These are phyloP conservation scores for Acanthosoma haemorrhoidale DNA, from an alignment of 2,888 invertebrate genomes.

Conservation along the genomic window DNA sequence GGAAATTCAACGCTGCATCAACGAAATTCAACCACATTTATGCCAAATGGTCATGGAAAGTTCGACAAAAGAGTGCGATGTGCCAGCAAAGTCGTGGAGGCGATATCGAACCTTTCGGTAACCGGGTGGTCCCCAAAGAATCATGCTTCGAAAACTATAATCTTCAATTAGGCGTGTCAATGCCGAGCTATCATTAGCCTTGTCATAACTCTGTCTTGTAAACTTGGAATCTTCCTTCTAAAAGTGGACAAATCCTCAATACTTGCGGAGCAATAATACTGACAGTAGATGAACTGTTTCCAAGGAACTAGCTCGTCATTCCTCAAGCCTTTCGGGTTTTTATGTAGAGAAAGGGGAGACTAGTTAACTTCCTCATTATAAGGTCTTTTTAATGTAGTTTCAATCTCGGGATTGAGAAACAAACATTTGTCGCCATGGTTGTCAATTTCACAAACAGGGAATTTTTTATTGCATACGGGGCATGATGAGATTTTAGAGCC, in stretches of 20 bases:
- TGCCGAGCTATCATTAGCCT: slow-evolving; percentile 62
- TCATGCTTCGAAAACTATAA: slow-evolving; percentile 70
- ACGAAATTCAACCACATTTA: too few species aligned
- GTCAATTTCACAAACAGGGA: slow-evolving; percentile 53
- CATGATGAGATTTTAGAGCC: slow-evolving; percentile 46
- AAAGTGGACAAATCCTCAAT: too few species aligned
- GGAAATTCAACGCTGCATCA: too few species aligned
- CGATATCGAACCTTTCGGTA: slow-evolving; percentile 71
- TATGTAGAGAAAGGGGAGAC: not conserved
- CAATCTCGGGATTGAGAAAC: slow-evolving; percentile 53
- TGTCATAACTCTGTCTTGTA: slow-evolving; percentile 64
- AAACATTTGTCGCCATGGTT: slow-evolving; percentile 65
- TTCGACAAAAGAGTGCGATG: too few species aligned
- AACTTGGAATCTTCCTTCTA: too few species aligned
- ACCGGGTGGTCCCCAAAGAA: slow-evolving; percentile 80
- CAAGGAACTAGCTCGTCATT: not conserved
- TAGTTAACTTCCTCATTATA: not conserved
- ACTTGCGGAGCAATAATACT: too few species aligned
- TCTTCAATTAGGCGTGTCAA: slow-evolving; percentile 60
- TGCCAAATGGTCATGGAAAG: too few species aligned
- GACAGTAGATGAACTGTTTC: not conserved
- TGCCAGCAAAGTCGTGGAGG: too few species aligned
- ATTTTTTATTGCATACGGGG: slow-evolving; percentile 60
- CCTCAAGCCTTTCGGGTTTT: slow-evolving; percentile 4
- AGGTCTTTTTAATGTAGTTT: slow-evolving; percentile 28